Evolutionary conservation across 2,888 invertebrate species (phyloP), one percentile per base, ranked within the genome.

Genomic region (Nomada fabriciana): DNA sequence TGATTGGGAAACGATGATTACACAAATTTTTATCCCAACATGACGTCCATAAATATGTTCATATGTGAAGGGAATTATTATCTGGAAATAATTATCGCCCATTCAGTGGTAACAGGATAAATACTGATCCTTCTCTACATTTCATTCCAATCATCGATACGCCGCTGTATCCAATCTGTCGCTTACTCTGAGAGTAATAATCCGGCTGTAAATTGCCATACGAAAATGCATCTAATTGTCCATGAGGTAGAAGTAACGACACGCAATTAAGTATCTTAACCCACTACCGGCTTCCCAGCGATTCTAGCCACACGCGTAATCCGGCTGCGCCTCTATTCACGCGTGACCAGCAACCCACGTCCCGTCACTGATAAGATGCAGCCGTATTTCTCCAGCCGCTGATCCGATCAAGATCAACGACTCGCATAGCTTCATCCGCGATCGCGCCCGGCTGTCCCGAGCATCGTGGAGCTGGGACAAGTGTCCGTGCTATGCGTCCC

Each of bases 311-410:
- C 70, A 61, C 81, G 83, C 77, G 79, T 88, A 88, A 84, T 83
- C 83, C 77, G 74, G 82, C 71, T 80, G 83, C 85, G 78, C 73
- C 76, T 71, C 61, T 80, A 76, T 83, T 86, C 85, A 70, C 80
- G 80, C 80, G 72, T 72, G 71, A 84, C 76, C 80, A 69, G 67
- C 83, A 69, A 70, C 86, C 84, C 75, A 82, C 86, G 77, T 69
- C 57, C 79, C 81, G 86, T 85, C 88, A 53, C 76, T 83, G 82
- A 84, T 83, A 82, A 83, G 80, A 72, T 72, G 61, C 82, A 67
- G 73, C 61, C 72, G 68, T 67, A 63, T 83, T 76, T 68, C 80
- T 83, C 76, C 20, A 63, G 79, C 61, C 76, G 29, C 20, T 20
- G 59, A 63, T 43, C 20, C 47, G 60, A 77, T 79, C 73, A 76